Conservation (phyloP, 1,140 invertebrate species). For the Drosophila ercepeae region DNA sequence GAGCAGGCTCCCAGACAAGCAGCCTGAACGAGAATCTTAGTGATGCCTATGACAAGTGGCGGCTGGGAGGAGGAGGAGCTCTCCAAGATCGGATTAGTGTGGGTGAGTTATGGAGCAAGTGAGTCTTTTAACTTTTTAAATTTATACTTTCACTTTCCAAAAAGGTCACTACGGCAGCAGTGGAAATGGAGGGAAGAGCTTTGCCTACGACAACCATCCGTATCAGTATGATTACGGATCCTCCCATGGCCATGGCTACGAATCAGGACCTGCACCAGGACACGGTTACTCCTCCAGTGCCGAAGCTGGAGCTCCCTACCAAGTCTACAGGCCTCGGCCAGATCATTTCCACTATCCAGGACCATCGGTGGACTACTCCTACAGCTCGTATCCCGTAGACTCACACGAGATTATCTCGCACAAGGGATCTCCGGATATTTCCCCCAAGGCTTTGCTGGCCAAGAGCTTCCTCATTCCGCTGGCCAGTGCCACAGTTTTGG, state of each 20-base stretch:
- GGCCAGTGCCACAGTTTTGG: constrained; percentile 90
- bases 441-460: constrained; percentile 72
- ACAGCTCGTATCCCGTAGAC: constrained; percentile 45
- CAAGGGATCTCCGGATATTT: constrained; percentile 63
- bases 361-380: constrained; percentile 64
- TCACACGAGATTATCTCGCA: constrained; percentile 65
- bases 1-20: constrained; percentile 20
- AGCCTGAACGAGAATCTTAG: constrained; percentile 57
- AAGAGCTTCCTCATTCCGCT: constrained; percentile 89
- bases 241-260: constrained; percentile 37
- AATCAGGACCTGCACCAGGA: constrained; percentile 39
- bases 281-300: constrained; percentile 37
- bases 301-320: constrained; percentile 67
- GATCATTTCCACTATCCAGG: constrained; percentile 50
- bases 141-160: not conserved
- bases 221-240: constrained; percentile 60
- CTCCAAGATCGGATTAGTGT: constrained; percentile 71
- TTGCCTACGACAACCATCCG: constrained; percentile 45
- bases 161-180: constrained; percentile 51
- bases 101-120: constrained; percentile 49
- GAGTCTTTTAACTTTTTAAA: not conserved
- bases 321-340: constrained; percentile 61
- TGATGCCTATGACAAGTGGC: constrained; percentile 72
- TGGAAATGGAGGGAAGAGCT: constrained; percentile 37
- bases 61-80: constrained; percentile 15